Percentiles rank a stretch among this genome's conserved stretches.
Conservation (phyloP, 2,113 vertebrate species). For the Gorsachius goisagi region DNA sequence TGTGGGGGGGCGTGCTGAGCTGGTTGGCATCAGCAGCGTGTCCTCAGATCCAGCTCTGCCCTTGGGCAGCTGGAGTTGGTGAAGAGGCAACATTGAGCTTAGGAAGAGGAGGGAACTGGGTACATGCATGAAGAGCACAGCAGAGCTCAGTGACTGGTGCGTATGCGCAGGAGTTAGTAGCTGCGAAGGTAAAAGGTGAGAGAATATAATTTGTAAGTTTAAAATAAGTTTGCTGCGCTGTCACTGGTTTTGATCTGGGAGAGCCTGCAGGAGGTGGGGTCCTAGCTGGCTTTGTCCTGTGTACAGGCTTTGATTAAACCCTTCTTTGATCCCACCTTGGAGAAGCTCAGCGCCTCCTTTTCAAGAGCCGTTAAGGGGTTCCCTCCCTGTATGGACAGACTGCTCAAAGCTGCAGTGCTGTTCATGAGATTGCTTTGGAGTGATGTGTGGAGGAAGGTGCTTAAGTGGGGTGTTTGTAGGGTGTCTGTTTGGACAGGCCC, state of each 20-base stretch:
- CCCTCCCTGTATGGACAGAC: background rate
- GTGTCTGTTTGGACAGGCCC: background rate
- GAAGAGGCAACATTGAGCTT: background rate
- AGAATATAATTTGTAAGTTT: background rate
- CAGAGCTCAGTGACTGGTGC: background rate
- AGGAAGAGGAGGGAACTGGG: background rate
- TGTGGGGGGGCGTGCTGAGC: background rate
- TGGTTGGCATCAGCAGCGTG: background rate
- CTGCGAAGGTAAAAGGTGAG: background rate
- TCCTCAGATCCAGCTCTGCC: background rate
- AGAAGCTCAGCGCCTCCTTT: background rate
- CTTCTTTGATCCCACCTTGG: background rate
- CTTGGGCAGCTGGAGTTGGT: background rate
- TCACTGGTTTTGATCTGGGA: background rate
- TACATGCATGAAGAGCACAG: background rate
- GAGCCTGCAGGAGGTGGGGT: background rate
- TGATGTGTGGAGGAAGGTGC: rapidly evolving
- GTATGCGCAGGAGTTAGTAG: background rate
- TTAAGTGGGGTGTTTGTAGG: background rate
- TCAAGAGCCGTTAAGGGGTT: background rate
- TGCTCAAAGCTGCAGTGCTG: background rate
- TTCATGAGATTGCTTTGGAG: background rate
- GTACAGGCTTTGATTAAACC: background rate
- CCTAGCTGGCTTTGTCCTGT: background rate
- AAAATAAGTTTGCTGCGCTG: background rate